Percentiles rank a stretch among this genome's conserved stretches.
These are phyloP conservation scores for Laticauda colubrina DNA, from an alignment of 2,113 vertebrate species.

Conservation along the genomic window DNA sequence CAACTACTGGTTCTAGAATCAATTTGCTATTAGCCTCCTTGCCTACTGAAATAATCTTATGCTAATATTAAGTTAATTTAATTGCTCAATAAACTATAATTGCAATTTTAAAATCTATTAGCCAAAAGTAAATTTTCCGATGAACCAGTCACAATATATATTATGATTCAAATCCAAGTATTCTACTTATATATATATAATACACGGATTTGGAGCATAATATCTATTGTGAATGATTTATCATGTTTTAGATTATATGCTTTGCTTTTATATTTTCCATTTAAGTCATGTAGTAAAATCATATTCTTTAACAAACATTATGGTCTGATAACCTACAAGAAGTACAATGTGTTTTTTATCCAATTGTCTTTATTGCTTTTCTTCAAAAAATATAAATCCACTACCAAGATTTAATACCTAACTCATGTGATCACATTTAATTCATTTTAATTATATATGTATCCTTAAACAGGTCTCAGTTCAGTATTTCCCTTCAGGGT, in stretches of 20 bases:
- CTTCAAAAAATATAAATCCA: constrained; percentile 47
- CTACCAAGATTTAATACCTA: constrained; percentile 47
- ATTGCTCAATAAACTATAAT: background rate
- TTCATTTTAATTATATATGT: constrained; percentile 46
- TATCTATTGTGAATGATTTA: background rate
- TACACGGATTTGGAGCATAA: background rate
- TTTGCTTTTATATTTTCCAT: constrained; percentile 17
- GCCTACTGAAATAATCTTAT: background rate
- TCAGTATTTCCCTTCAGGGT: constrained; percentile 42
- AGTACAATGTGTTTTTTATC: background rate
- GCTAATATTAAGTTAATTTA: background rate
- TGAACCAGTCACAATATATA: background rate
- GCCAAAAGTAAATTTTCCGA: background rate
- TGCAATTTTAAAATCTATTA: background rate
- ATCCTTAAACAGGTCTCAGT: constrained; percentile 48
- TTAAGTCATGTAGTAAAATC: constrained; percentile 22
- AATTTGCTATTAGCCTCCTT: background rate
- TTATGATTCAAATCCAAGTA: background rate
- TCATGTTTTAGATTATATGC: background rate
- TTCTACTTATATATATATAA: background rate
- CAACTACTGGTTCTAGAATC: background rate
- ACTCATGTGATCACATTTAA: constrained; percentile 55
- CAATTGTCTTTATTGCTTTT: constrained; percentile 43
- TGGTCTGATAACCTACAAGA: constrained; percentile 21
- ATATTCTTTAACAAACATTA: constrained; percentile 24